A percentile compares a stretch with the other conserved stretches of the same genome.
Conservation (phyloP, 1,140 invertebrate species). For the Cecropterus lyciades region DNA sequence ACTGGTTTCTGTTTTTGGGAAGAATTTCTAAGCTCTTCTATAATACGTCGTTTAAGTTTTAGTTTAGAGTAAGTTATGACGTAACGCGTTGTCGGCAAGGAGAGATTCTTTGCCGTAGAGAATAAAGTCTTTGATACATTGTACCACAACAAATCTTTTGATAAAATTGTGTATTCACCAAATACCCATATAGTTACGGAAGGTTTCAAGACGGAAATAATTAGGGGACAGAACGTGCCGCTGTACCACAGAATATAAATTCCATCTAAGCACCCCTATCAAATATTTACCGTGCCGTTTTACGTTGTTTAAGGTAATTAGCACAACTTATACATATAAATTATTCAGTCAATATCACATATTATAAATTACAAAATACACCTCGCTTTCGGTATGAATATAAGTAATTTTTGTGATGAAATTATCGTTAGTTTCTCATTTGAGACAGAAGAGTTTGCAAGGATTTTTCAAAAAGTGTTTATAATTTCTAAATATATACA, state of each 20-base stretch:
- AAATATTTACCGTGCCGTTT: constrained; percentile 22
- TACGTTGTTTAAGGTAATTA: constrained; percentile 18
- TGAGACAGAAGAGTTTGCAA: too few species aligned
- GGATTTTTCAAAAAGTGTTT: too few species aligned
- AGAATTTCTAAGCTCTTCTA: too few species aligned
- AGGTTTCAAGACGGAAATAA: background rate
- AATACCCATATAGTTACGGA: background rate
- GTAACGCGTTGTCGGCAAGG: too few species aligned
- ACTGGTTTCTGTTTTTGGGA: too few species aligned
- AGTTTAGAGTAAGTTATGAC: too few species aligned
- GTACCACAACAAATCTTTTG: background rate
- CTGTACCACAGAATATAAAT: constrained; percentile 14
- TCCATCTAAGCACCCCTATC: constrained; percentile 22
- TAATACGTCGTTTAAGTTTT: too few species aligned
- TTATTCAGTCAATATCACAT: constrained; percentile 8
- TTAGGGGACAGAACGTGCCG: background rate
- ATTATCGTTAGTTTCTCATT: too few species aligned
- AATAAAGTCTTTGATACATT: too few species aligned
- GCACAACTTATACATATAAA: constrained; percentile 23
- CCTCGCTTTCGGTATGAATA: background rate
- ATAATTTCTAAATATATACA: too few species aligned
- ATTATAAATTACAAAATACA: background rate
- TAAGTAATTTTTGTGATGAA: background rate
- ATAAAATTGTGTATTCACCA: background rate
- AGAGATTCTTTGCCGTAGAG: too few species aligned